Evolutionary conservation across 23 tunicate genomes (phyloP).

Genomic region (Diplosoma virens): DNA sequence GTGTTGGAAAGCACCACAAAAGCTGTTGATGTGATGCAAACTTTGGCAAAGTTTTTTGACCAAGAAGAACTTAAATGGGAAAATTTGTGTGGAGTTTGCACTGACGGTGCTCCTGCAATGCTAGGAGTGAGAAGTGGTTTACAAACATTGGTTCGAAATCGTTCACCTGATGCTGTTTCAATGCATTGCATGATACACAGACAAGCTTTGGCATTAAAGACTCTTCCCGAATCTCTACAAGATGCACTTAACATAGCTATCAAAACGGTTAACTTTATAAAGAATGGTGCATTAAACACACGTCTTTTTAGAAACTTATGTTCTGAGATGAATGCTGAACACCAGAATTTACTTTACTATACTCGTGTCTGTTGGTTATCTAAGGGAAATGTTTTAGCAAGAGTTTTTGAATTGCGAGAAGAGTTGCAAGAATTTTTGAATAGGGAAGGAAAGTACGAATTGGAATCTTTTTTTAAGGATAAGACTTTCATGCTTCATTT

Average conservation of each 20-base stretch:
- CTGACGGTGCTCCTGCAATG: no score
- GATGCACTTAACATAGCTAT: slow-evolving; percentile 43
- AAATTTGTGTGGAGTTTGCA: no score
- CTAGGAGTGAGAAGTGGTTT: no score
- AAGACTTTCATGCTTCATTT: no score
- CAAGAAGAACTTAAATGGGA: slow-evolving; percentile 20
- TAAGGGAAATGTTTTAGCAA: slow-evolving; percentile 32
- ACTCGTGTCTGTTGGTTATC: slow-evolving; percentile 45
- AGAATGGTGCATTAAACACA: no score
- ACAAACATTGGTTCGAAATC: slow-evolving; percentile 26
- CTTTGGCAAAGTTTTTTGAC: no score
- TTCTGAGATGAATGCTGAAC: no score
- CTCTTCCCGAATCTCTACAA: no score
- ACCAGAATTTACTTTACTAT: slow-evolving; percentile 39
- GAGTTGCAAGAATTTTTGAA: slow-evolving; percentile 33
- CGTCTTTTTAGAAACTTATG: no score
- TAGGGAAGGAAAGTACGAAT: no score
- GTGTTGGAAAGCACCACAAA: slow-evolving; percentile 17
- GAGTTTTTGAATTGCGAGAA: slow-evolving; percentile 43
- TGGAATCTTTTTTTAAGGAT: no score
- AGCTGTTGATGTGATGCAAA: slow-evolving; percentile 44
- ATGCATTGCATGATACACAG: slow-evolving; percentile 54
- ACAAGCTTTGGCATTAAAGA: no score
- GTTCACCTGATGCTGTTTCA: slow-evolving; percentile 31
- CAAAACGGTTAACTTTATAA: slow-evolving; percentile 58